A percentile compares a stretch with the other conserved stretches of the same genome.
Evolutionary conservation across 2,113 vertebrate species (phyloP).

Genomic region (Sakesphorus luctuosus): DNA sequence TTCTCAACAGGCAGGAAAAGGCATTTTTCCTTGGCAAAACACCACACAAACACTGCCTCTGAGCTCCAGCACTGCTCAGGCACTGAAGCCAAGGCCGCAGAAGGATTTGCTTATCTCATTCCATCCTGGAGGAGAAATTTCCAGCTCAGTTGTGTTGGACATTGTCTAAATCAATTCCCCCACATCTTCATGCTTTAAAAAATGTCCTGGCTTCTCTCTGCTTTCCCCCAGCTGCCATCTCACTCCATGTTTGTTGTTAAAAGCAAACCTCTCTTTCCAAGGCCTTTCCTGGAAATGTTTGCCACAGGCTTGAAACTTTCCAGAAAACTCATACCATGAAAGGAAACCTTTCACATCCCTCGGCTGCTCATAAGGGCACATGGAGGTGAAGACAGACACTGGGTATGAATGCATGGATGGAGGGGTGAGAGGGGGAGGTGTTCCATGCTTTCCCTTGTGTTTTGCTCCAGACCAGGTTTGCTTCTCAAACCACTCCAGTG

Average conservation of each 20-base stretch:
- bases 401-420: accelerated
- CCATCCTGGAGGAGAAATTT: not conserved
- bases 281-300: constrained; percentile 43
- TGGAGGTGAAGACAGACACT: not conserved
- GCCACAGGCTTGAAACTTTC: not conserved
- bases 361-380: accelerated
- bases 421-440: no score
- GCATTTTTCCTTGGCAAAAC: not conserved
- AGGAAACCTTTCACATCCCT: not conserved
- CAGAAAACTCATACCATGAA: constrained; percentile 7
- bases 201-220: not conserved
- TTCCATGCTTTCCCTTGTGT: accelerated
- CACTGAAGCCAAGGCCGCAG: accelerated
- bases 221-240: not conserved
- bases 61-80: not conserved
- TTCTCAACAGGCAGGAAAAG: not conserved
- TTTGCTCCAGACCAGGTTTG: not conserved
- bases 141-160: not conserved
- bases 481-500: not conserved
- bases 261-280: not conserved
- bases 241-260: accelerated
- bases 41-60: not conserved
- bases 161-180: not conserved
- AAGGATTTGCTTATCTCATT: not conserved
- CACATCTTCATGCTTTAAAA: not conserved